A percentile compares a stretch with the other conserved stretches of the same genome.
Evolutionary conservation across 2,888 invertebrate species (phyloP).

Genomic region (Platerodrilus igneus): DNA sequence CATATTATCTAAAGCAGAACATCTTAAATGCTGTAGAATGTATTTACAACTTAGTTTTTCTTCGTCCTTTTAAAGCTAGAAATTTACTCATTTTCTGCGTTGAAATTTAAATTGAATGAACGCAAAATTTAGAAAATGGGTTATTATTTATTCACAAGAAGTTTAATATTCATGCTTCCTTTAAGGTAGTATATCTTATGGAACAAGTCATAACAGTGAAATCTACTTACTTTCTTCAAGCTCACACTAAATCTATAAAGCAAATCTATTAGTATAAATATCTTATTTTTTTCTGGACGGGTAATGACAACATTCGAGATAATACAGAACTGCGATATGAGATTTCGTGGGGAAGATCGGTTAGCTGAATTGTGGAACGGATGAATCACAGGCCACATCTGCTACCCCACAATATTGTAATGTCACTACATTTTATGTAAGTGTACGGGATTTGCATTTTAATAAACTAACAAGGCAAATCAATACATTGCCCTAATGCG

Average conservation of each 20-base stretch:
- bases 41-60: constrained; percentile 25
- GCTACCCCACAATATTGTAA: constrained; percentile 20
- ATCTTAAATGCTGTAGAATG: constrained; percentile 17
- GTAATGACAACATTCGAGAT: constrained; percentile 12
- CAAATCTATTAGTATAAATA: no score
- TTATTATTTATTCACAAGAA: no score
- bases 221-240: no score
- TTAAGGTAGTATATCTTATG: no score
- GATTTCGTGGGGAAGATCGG: constrained; percentile 21
- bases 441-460: constrained; percentile 19
- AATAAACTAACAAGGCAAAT: constrained; percentile 21
- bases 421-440: constrained; percentile 16
- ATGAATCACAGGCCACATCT: constrained; percentile 25
- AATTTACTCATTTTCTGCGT: constrained; percentile 16
- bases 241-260: no score
- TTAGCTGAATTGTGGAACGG: constrained; percentile 18
- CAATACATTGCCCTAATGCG: no score
- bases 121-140: no score
- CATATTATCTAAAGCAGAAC: constrained; percentile 23
- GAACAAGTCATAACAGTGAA: no score
- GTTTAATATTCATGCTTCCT: no score
- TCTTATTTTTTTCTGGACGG: no score
- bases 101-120: no score
- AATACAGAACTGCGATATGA: constrained; percentile 20
- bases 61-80: constrained; percentile 20